These are phyloP conservation scores for Morone saxatilis DNA, from an alignment of 2,113 vertebrate genomes.

Conservation along the genomic window DNA sequence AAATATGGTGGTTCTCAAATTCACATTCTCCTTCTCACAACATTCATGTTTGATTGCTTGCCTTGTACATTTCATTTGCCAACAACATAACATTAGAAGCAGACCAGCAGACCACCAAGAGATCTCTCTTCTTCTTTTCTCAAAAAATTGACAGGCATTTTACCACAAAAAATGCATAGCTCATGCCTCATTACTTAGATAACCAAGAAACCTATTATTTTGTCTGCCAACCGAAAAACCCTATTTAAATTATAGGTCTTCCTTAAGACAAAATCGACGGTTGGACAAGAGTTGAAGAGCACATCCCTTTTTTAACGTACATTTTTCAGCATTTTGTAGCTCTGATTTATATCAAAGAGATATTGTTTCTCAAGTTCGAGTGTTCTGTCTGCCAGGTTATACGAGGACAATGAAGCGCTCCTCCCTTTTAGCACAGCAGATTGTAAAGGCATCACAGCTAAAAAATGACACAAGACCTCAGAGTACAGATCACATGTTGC, in stretches of 20 bases:
- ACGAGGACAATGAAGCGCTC: constrained; percentile 49
- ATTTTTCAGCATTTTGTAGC: constrained; percentile 18
- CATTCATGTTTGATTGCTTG: constrained; percentile 4
- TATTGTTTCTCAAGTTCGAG: neutral
- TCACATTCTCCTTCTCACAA: constrained; percentile 8
- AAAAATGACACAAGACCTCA: constrained; percentile 29
- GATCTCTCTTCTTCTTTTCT: constrained; percentile 13
- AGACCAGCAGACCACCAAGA: neutral
- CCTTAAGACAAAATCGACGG: neutral
- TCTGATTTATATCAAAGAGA: constrained; percentile 20
- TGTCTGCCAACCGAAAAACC: constrained; percentile 27
- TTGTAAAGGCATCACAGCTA: constrained; percentile 48
- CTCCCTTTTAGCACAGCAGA: constrained; percentile 35
- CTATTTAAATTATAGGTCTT: constrained; percentile 59
- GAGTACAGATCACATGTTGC: constrained; percentile 43
- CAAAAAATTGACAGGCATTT: constrained; percentile 33
- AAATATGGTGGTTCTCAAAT: constrained; percentile 22
- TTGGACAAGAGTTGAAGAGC: constrained; percentile 10
- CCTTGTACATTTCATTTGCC: constrained; percentile 11
- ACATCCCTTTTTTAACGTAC: constrained; percentile 1
- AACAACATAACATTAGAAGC: constrained; percentile 17
- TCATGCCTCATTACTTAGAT: constrained; percentile 43
- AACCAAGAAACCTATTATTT: constrained; percentile 41
- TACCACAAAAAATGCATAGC: constrained; percentile 37
- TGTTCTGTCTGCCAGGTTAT: constrained; percentile 31